Percentiles rank a stretch among this genome's conserved stretches.
phyloP scores from a whole-genome alignment of 2,113 vertebrate species.

The Terrapene triunguis region DNA sequence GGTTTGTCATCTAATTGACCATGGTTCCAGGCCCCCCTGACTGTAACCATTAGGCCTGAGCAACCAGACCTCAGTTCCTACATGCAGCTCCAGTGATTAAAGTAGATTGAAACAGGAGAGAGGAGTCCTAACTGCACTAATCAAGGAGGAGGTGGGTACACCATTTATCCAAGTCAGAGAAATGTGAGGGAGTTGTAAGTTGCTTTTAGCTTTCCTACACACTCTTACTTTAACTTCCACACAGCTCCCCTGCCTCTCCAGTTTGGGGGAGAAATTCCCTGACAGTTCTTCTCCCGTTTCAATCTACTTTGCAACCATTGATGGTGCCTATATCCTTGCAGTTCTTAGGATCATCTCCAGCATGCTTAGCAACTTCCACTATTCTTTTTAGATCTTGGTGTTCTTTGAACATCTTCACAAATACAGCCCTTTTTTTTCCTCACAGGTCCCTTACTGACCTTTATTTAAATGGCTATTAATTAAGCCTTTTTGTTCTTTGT shows the following conservation, averaged over 20 bases:
- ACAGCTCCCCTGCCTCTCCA: neutral
- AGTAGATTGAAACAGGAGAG: neutral
- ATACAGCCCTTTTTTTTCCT: neutral
- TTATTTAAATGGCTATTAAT: neutral
- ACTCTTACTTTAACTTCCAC: neutral
- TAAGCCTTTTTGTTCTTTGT: neutral
- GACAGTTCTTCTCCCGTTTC: neutral
- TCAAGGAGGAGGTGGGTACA: neutral
- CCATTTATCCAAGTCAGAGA: neutral
- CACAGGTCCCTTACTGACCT: neutral
- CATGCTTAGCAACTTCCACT: neutral
- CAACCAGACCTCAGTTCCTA: neutral
- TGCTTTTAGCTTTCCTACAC: neutral
- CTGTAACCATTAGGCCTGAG: neutral
- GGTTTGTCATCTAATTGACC: neutral
- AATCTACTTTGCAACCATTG: neutral
- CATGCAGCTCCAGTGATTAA: neutral
- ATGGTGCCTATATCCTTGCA: neutral
- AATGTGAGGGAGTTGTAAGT: neutral
- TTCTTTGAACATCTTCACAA: neutral
- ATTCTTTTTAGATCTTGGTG: neutral
- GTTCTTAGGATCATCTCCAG: neutral
- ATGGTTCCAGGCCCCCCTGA: neutral
- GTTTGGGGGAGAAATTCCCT: neutral
- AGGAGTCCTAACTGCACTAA: neutral